Conservation (phyloP, 2,888 invertebrate species). For the Drosophila anomalata region DNA sequence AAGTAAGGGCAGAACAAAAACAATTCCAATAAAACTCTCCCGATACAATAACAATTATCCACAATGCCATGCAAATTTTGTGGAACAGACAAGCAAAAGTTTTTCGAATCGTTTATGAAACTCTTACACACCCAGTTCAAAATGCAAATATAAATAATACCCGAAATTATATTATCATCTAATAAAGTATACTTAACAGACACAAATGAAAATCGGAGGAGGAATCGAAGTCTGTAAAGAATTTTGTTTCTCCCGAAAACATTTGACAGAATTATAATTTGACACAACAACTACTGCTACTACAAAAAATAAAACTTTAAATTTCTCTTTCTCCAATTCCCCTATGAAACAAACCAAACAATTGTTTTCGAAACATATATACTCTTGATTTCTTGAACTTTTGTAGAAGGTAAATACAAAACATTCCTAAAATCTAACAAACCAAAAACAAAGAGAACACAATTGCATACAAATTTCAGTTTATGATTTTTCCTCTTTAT, state of each 20-base stretch:
- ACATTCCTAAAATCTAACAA: constrained; percentile 51
- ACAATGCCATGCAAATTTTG: constrained; percentile 45
- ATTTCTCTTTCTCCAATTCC: constrained; percentile 79
- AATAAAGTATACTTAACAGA: constrained; percentile 45
- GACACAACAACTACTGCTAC: constrained; percentile 50
- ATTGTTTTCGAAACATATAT: constrained; percentile 69
- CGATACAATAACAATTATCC: constrained; percentile 43
- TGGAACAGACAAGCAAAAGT: constrained; percentile 56
- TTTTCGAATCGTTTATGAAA: constrained; percentile 36
- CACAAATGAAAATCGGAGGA: constrained; percentile 20
- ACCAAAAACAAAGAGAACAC: constrained; percentile 56
- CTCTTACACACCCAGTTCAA: constrained; percentile 83
- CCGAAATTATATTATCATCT: constrained; percentile 35
- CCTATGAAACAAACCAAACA: constrained; percentile 43
- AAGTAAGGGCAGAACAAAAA: constrained; percentile 14
- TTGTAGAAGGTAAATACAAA: constrained; percentile 84
- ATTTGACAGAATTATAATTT: constrained; percentile 53
- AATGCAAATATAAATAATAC: constrained; percentile 74
- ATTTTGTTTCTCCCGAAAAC: constrained; percentile 32
- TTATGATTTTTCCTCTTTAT: constrained; percentile 47
- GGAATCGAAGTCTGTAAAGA: constrained; percentile 9
- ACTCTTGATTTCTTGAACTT: constrained; percentile 83
- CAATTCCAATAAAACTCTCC: constrained; percentile 41
- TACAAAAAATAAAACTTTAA: constrained; percentile 70
- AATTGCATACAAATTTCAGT: constrained; percentile 60